Evolutionary conservation across 2,113 vertebrate genomes (phyloP).

Genomic region (Hippocampus abdominalis): DNA sequence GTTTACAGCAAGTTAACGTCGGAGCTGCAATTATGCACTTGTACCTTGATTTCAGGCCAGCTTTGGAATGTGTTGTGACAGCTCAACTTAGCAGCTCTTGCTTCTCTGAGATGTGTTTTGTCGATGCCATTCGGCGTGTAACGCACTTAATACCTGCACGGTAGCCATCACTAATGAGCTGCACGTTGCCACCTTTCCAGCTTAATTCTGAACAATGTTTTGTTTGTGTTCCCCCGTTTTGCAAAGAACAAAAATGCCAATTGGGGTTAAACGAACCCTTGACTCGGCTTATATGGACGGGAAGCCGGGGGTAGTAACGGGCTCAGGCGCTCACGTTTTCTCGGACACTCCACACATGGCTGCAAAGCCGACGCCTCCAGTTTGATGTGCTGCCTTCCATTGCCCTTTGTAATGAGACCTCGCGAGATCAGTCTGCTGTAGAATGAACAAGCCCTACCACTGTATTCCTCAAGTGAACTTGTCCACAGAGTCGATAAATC

Average conservation of each 20-base stretch:
- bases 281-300: conserved; percentile 29
- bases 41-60: not conserved
- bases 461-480: not conserved
- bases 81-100: not conserved
- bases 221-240: not conserved
- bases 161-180: not conserved
- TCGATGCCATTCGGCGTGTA: not conserved
- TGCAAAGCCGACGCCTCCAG: not conserved
- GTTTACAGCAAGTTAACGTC: not conserved
- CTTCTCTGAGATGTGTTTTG: not conserved
- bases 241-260: conserved; percentile 26
- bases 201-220: conserved; percentile 17
- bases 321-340: conserved; percentile 39
- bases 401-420: not conserved
- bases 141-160: not conserved
- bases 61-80: not conserved
- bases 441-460: not conserved
- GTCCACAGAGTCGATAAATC: not conserved
- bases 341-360: not conserved
- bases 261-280: conserved; percentile 41
- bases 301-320: conserved; percentile 11
- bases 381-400: not conserved
- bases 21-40: not conserved
- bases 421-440: conserved; percentile 2
- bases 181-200: not conserved